Base-by-base conservation (phyloP, 2,888 invertebrate species). In the Pristionchus maxplancki region DNA sequence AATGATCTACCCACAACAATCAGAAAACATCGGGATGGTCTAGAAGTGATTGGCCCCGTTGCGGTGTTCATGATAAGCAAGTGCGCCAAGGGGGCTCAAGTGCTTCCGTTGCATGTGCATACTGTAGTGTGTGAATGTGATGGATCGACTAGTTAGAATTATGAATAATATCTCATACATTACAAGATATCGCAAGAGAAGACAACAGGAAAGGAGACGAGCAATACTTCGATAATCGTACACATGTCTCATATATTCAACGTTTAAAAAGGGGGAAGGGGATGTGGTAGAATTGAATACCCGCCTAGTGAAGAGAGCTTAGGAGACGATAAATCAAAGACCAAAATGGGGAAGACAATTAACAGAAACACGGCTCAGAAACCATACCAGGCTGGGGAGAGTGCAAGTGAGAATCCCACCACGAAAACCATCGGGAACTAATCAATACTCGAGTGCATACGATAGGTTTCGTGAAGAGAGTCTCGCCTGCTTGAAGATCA, bases 101-200 rank as follows among this genome's bases (percentile, higher is more conserved):
- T 40, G 24, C 40, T 40, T 74, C 9, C 37, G 8, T n/a, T 78
- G 44, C 37, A n/a, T 78, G 78, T 78, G 48, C 78, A 78, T 78
- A 78, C 78, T 78, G 48, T 78, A 78, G 78, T 78, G 78, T 78
- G 78, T 48, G 78, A 74, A 24, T 78, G 78, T 78, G 78, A 78
- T 78, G 44, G 78, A 78, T 34, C 15, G 78, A 78, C 78, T 78
- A 78, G 78, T 48, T 28, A 34, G 44, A n/a, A 44, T 40, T 6
- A 74, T 37, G 8, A 40, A 78, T 31, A 78, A 78, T 78, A 78
- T 78, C 78, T 78, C 78, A 78, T 78, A 78, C 78, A 78, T 78
- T 78, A 78, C 78, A 78, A 78, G 78, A 78, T 78, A 78, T 78
- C 78, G 78, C 78, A 78, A 78, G 78, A 78, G 78, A 44, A 78